These are phyloP conservation scores for Nylanderia fulva DNA, from an alignment of 1,140 invertebrate genomes.

Conservation along the genomic window DNA sequence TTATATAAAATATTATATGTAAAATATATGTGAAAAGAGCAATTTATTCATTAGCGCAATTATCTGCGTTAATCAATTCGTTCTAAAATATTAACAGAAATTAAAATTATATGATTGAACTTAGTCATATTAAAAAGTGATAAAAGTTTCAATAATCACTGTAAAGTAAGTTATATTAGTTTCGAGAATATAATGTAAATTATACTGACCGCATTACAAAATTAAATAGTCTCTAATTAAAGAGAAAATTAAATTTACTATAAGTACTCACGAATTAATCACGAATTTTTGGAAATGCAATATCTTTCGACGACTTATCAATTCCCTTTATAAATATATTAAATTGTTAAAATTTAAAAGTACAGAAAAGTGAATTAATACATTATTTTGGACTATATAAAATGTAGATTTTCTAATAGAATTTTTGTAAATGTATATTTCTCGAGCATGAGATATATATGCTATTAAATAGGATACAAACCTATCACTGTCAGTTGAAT, in stretches of 20 bases:
- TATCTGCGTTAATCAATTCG: constrained; percentile 14
- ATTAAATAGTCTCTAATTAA: neutral
- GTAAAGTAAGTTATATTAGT: neutral
- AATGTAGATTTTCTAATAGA: neutral
- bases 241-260: neutral
- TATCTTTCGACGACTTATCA: neutral
- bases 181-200: neutral
- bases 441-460: neutral
- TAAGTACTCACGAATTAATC: neutral
- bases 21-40: constrained; percentile 12
- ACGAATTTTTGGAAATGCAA: neutral
- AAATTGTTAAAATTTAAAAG: neutral
- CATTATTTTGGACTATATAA: neutral
- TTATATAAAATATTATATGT: constrained; percentile 19
- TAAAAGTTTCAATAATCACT: constrained; percentile 13
- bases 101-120: constrained; percentile 2
- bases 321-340: neutral
- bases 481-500: constrained; percentile 93
- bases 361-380: neutral
- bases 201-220: neutral
- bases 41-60: constrained; percentile 25
- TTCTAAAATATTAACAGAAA: constrained; percentile 24
- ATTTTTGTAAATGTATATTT: neutral
- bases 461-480: constrained; percentile 85
- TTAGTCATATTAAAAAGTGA: neutral